Evolutionary conservation across 1,140 invertebrate genomes (phyloP).

Genomic region (Microplitis mediator): DNA sequence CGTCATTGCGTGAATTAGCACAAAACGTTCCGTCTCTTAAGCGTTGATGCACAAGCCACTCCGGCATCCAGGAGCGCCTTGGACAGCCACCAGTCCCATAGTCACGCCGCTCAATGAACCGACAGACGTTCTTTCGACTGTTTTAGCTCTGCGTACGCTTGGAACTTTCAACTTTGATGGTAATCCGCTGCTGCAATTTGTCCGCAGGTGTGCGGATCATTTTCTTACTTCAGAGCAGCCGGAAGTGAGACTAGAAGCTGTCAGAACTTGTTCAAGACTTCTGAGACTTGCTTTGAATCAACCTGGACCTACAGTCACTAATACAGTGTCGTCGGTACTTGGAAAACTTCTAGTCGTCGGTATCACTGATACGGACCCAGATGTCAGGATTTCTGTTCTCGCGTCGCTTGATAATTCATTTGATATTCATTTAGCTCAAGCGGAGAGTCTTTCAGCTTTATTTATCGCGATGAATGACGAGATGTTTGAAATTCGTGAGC

Average conservation of each 20-base stretch:
- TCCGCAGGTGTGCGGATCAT: conserved; percentile 88
- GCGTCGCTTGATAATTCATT: conserved; percentile 93
- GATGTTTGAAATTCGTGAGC: conserved; percentile 94
- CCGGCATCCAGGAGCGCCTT: conserved; percentile 77
- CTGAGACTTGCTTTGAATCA: conserved; percentile 78
- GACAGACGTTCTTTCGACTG: conserved; percentile 80
- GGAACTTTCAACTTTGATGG: conserved; percentile 97
- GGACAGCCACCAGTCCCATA: conserved; percentile 55
- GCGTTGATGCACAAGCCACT: conserved; percentile 85
- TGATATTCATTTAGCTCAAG: conserved; percentile 93
- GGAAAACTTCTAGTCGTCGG: conserved; percentile 89
- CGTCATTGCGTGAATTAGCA: conserved; percentile 88
- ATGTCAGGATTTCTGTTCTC: conserved; percentile 92
- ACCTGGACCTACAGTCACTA: conserved; percentile 78
- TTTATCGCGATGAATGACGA: conserved; percentile 98
- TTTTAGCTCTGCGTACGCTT: conserved; percentile 90
- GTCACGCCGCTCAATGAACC: conserved; percentile 46
- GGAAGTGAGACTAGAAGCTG: conserved; percentile 92
- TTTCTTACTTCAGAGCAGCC: conserved; percentile 88
- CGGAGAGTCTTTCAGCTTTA: conserved; percentile 90
- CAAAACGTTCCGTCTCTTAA: conserved; percentile 86
- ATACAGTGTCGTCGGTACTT: conserved; percentile 87
- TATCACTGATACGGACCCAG: conserved; percentile 94
- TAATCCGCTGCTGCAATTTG: conserved; percentile 90
- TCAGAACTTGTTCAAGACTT: conserved; percentile 89